Base-by-base conservation (phyloP, 2,888 invertebrate genomes). In the Hirtodrosophila cameraria region DNA sequence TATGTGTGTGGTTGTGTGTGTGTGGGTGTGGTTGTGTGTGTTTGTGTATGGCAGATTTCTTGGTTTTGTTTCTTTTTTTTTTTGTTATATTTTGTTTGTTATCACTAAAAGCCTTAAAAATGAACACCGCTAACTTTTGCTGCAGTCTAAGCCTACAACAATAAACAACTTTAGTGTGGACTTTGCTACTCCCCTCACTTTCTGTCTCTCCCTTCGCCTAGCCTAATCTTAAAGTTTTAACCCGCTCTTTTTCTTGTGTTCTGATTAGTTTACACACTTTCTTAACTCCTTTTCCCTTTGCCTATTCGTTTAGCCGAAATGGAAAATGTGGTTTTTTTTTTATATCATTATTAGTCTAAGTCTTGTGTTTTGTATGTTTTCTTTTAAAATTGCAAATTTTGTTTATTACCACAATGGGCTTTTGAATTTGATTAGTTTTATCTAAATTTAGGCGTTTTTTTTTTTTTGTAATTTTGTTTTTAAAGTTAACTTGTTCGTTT, bases 41-140 rank as follows among this genome's bases (percentile, higher is more conserved):
- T 62, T 25, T 52, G 39, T 35, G 52, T 53, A 41, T 72, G 62
- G 42, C 38, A 62, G 41, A 55, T 50, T 25, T 27, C 13, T 16
- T 5, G 15, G 15, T n/a, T 38, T 64, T 2, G 7, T 54, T 42
- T 46, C 11, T 23, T 20, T n/a, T 38, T 64, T 2, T 9, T 54
- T 42, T 46, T 11, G 6, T 31, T 4, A 18, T 53, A 27, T 66
- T 42, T 28, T 61, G 35, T 61, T 55, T 23, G 23, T 48, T 62
- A 71, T 78, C 69, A 67, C 82, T 79, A 80, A 75, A 85, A 80
- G 82, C 82, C 63, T 79, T 79, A 79, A 73, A 80, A 85, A 85
- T 83, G 75, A 82, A 79, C 84, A 83, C 83, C 60, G 77, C 84
- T 83, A 81, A 81, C 52, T 72, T n/a, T 59, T 63, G 64, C 67